Percentiles rank a stretch among this genome's conserved stretches.
phyloP scores from a whole-genome alignment of 1,140 invertebrate species.

The Dolichoris vasculosae region DNA sequence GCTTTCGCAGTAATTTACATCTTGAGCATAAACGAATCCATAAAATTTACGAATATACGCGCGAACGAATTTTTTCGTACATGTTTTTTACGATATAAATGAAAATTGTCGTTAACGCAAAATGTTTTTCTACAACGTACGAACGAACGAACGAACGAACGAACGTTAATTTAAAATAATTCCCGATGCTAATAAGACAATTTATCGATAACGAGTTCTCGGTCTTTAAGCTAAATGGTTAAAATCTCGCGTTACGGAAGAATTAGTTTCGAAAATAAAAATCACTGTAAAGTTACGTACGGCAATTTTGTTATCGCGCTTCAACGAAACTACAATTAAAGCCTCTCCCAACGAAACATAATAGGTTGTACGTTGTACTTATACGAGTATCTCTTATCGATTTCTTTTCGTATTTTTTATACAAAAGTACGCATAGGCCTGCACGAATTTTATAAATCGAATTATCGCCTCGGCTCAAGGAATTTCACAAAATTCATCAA shows the following conservation, averaged over 20 bases:
- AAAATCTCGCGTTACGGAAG: neutral
- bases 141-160: too few relatives aligned
- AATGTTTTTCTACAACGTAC: too few relatives aligned
- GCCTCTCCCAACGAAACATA: slow-evolving; percentile 35
- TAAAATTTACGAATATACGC: neutral
- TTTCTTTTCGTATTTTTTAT: slow-evolving; percentile 22
- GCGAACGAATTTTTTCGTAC: neutral
- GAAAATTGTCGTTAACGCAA: neutral
- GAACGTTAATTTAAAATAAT: neutral
- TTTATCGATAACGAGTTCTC: neutral
- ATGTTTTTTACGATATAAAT: neutral
- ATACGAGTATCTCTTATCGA: slow-evolving; percentile 10
- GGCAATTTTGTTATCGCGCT: neutral
- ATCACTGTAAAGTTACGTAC: neutral
- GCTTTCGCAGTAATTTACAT: slow-evolving; percentile 18
- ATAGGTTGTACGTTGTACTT: slow-evolving; percentile 17
- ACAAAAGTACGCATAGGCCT: slow-evolving; percentile 47
- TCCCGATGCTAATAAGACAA: neutral
- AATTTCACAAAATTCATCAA: slow-evolving; percentile 34
- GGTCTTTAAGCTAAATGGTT: neutral
- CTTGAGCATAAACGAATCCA: neutral
- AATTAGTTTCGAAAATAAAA: neutral
- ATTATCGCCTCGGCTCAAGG: slow-evolving; percentile 4
- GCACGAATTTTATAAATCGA: slow-evolving; percentile 37
- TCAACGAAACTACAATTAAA: slow-evolving; percentile 35